These are phyloP conservation scores for Nothura maculosa DNA, from an alignment of 2,797 vertebrate species.

Conservation along the genomic window DNA sequence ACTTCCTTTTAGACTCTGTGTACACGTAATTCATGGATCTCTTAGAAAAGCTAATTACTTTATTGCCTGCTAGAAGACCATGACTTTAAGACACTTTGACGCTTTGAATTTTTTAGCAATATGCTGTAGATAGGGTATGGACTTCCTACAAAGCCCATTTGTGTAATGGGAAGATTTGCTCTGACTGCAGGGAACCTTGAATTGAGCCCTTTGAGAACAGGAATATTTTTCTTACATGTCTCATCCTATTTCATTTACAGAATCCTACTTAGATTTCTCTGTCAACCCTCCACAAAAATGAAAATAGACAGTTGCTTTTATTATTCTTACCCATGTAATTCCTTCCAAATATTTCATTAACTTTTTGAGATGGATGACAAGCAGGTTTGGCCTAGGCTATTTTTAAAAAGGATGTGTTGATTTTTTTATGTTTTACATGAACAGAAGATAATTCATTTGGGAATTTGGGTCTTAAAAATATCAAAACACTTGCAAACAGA, in stretches of 20 bases:
- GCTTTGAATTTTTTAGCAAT: neutral
- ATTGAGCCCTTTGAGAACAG: neutral
- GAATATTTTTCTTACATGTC: neutral
- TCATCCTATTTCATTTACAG: neutral
- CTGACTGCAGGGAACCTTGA: neutral
- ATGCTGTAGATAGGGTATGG: rapidly evolving
- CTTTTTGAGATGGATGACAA: neutral
- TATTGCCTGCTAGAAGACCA: neutral
- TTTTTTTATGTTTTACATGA: neutral
- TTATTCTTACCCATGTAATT: neutral
- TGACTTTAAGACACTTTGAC: neutral
- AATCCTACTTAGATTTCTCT: neutral
- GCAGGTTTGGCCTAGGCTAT: neutral
- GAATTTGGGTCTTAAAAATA: neutral
- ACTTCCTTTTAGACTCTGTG: neutral
- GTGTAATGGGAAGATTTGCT: neutral
- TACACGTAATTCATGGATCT: neutral
- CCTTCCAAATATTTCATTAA: neutral
- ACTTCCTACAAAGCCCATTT: neutral
- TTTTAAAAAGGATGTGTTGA: neutral
- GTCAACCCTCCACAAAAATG: neutral
- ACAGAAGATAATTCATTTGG: neutral
- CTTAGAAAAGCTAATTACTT: neutral
- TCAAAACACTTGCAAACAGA: neutral
- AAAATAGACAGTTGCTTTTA: neutral